A percentile compares a stretch with the other conserved stretches of the same genome.
Evolutionary conservation across 2,888 invertebrate species (phyloP).

Genomic region (Meghimatium bilineatum): DNA sequence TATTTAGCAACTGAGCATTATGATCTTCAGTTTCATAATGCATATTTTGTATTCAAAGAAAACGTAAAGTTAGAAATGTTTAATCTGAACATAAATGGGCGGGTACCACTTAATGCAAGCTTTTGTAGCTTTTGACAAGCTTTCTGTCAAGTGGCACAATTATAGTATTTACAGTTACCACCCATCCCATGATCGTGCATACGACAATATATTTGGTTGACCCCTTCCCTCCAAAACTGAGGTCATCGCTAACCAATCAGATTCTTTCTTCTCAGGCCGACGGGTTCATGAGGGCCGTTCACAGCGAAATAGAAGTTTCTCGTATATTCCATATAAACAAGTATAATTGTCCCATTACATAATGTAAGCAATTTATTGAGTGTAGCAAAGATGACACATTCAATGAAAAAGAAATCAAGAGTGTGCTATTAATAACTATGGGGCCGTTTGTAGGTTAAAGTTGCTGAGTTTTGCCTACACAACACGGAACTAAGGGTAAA

Average conservation of each 20-base stretch:
- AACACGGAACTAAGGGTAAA: no score
- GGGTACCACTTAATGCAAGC: constrained; percentile 28
- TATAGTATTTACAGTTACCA: constrained; percentile 10
- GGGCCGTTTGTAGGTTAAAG: not conserved
- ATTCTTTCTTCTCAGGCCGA: constrained; percentile 21
- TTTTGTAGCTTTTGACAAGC: constrained; percentile 45
- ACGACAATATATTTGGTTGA: constrained; percentile 28
- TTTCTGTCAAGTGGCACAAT: constrained; percentile 40
- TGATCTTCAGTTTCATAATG: no score
- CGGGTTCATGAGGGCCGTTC: not conserved
- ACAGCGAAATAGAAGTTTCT: constrained; percentile 2
- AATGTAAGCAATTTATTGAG: not conserved
- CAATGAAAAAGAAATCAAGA: not conserved
- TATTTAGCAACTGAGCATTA: no score
- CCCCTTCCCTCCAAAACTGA: constrained; percentile 44
- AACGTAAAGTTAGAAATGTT: not conserved
- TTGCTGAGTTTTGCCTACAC: no score
- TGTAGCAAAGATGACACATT: not conserved
- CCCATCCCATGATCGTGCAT: constrained; percentile 22
- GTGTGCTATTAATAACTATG: not conserved
- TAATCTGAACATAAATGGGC: not conserved
- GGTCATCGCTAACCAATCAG: constrained; percentile 55
- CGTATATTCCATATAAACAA: not conserved
- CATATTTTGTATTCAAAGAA: not conserved
- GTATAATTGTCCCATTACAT: constrained; percentile 42